These are phyloP conservation scores for Drosophila ogumai DNA, from an alignment of 1,140 invertebrate genomes.

Conservation along the genomic window DNA sequence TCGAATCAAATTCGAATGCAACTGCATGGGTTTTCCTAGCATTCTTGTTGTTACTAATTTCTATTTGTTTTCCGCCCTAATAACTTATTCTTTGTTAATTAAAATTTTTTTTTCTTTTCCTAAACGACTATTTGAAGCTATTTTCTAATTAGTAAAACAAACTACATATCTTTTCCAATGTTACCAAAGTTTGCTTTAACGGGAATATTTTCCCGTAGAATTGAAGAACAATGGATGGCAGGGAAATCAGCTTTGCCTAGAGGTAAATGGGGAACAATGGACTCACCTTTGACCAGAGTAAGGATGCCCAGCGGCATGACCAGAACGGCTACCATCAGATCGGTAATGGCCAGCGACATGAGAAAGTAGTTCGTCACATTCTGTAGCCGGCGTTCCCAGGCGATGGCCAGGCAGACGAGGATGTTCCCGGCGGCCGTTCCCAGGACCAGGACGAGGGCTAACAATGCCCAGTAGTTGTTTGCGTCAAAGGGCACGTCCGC, in stretches of 20 bases:
- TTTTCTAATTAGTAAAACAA: conserved; percentile 8
- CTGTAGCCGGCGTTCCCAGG: conserved; percentile 94
- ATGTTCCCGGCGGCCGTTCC: conserved; percentile 96
- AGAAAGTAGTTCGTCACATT: conserved; percentile 99
- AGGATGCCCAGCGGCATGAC: conserved; percentile 96
- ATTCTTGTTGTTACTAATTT: no score
- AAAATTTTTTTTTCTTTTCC: not conserved
- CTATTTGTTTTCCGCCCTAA: not conserved
- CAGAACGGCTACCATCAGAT: conserved; percentile 95
- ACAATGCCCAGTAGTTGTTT: conserved; percentile 91
- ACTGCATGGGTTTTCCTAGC: no score
- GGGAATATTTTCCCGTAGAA: not conserved
- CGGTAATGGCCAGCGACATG: conserved; percentile 97
- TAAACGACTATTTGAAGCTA: not conserved
- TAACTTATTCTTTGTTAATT: not conserved
- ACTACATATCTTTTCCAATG: not conserved
- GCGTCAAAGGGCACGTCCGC: conserved; percentile 71
- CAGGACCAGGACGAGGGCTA: conserved; percentile 92
- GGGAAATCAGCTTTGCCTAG: conserved; percentile 1
- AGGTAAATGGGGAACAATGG: conserved; percentile 14
- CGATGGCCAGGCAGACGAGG: conserved; percentile 96
- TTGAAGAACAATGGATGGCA: conserved; percentile 5
- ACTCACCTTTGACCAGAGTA: conserved; percentile 91
- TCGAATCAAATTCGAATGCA: no score
- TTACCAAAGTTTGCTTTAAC: conserved; percentile 7